Percentiles rank a stretch among this genome's conserved stretches.
phyloP scores from a whole-genome alignment of 2,888 invertebrate genomes.

The Arctia plantaginis region DNA sequence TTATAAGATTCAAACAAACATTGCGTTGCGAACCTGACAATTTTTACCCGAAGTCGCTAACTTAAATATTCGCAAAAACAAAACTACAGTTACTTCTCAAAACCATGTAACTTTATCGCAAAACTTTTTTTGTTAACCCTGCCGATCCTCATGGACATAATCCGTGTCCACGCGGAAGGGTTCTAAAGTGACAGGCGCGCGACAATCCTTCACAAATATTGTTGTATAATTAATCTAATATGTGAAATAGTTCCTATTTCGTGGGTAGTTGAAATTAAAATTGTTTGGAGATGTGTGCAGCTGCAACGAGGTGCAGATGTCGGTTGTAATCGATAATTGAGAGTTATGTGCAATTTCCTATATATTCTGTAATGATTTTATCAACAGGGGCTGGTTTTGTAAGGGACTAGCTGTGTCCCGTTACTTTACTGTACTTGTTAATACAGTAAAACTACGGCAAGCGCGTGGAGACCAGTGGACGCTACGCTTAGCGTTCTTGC shows the following conservation, averaged over 20 bases:
- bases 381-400: conserved; percentile 29
- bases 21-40: conserved; percentile 30
- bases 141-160: conserved; percentile 61
- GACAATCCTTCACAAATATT: conserved; percentile 56
- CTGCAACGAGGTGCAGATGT: conserved; percentile 57
- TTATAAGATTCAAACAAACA: conserved; percentile 13
- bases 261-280: neutral
- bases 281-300: conserved; percentile 36
- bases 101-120: conserved; percentile 42
- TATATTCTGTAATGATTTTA: conserved; percentile 51
- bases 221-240: conserved; percentile 44
- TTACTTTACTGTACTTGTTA: neutral
- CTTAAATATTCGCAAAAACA: conserved; percentile 42
- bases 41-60: conserved; percentile 28
- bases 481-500: neutral
- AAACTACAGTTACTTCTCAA: conserved; percentile 53
- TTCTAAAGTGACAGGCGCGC: conserved; percentile 77
- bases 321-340: conserved; percentile 45
- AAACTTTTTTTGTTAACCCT: conserved; percentile 60
- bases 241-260: neutral
- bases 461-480: neutral
- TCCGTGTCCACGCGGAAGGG: conserved; percentile 79
- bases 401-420: neutral
- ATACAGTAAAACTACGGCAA: neutral
- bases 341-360: conserved; percentile 64